Base-by-base conservation (phyloP, 2,113 vertebrate genomes). In the Aramus guarauna region DNA sequence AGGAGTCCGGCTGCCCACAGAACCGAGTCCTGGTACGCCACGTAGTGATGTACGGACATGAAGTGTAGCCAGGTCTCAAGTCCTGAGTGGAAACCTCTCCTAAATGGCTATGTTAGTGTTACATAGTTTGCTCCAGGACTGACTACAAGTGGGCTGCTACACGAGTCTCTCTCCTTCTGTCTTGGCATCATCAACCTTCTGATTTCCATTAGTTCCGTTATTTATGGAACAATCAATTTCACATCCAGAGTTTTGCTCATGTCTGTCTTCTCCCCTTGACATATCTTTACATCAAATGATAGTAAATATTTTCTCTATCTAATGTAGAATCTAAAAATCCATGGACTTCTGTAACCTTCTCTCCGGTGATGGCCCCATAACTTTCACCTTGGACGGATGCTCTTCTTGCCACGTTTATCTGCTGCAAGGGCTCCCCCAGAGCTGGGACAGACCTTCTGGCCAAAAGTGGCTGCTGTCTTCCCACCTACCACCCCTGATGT, bases 311-410 rank as follows among this genome's bases (percentile, higher is more conserved):
- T 94, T 47, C 26, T 77, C 19, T 55, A 45, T 53, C 18, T 34
- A 56, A 53, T 3, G 11, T 13, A 69, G 45, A 56, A 22, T 74
- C 23, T 36, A 66, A 91, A 88, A 71, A 53, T 52, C 24, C 30
- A 4, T 15, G 43, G 79, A 47, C 34, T 62, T 78, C 21, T 47
- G 11, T 37, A 45, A 9, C 12, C 7, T 76, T 13, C 47, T 62
- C 4, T 67, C 21, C 5, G 20, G 18, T 22, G 56, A n/a, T 0
- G 0, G 20, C 55, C 19, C 23, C 17, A 3, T 60, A 32, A 45
- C 30, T n/a, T 84, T 39, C 63, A 16, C 12, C 47, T 64, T 39
- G 36, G 48, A 39, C n/a, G 75, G 43, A 45, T 16, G 26, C 21
- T 7, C 36, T 26, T 15, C 24, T 50, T 56, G 43, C 37, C 30